These are phyloP conservation scores for Caenorhabditis sp. DNA, from an alignment of 2,888 invertebrate species.

Conservation along the genomic window DNA sequence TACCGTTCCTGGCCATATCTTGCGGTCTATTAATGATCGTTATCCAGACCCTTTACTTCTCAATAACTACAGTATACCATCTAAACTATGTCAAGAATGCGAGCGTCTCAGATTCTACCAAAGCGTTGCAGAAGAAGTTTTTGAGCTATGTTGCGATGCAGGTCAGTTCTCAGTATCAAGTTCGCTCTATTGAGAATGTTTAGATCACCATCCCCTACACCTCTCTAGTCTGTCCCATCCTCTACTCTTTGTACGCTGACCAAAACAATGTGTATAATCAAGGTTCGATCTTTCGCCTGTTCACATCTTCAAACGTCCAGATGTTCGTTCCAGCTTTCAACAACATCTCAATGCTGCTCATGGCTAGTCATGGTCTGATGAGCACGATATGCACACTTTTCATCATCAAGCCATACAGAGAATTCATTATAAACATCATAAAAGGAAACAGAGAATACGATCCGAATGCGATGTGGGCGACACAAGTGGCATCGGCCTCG, in stretches of 20 bases:
- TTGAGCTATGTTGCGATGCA: conserved; percentile 43
- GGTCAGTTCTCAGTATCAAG: not conserved
- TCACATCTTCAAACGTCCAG: too few species aligned
- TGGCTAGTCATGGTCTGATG: conserved; percentile 4
- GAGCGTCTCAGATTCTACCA: conserved; percentile 33
- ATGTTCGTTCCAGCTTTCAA: not conserved
- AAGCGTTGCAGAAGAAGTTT: conserved; percentile 43
- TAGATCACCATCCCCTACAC: conserved; percentile 24
- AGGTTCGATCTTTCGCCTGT: not conserved
- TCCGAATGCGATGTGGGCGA: not conserved
- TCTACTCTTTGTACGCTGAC: conserved; percentile 33
- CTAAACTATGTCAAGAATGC: conserved; percentile 9
- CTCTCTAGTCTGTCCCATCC: conserved; percentile 6
- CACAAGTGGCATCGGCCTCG: too few species aligned
- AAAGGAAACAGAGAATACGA: not conserved
- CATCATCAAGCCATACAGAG: conserved; percentile 2
- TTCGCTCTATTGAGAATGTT: too few species aligned
- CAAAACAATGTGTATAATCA: conserved; percentile 36
- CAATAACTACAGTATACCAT: conserved; percentile 37
- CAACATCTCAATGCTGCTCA: conserved; percentile 12
- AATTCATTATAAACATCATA: not conserved
- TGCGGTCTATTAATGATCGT: not conserved
- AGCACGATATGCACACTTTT: conserved; percentile 9
- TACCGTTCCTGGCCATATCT: not conserved
- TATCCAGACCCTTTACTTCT: conserved; percentile 27